Evolutionary conservation across 2,113 vertebrate genomes (phyloP).

Genomic region (Eira barbara): DNA sequence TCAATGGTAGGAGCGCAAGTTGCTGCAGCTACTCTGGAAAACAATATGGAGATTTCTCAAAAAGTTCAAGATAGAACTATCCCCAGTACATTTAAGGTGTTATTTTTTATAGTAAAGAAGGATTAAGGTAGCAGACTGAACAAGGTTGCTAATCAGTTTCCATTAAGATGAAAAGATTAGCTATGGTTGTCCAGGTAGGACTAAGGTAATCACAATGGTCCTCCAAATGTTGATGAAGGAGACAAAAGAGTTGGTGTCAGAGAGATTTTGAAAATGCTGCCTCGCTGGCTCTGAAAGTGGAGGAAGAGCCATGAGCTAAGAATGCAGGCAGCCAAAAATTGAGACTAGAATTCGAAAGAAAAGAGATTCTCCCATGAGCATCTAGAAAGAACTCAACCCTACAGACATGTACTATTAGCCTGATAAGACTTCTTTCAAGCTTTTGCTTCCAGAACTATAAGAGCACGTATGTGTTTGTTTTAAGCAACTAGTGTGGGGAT

Average conservation of each 20-base stretch:
- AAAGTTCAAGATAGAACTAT: too few species aligned
- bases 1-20: too few species aligned
- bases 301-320: background rate
- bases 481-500: background rate
- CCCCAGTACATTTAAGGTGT: background rate
- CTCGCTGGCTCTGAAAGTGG: background rate
- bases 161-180: background rate
- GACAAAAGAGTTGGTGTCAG: background rate
- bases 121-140: background rate
- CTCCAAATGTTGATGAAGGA: background rate
- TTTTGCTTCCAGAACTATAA: background rate
- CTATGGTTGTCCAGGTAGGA: background rate
- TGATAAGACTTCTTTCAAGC: background rate
- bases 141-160: background rate
- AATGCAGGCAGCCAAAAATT: background rate
- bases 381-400: background rate
- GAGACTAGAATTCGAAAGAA: background rate
- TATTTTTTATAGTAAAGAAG: background rate
- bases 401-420: background rate
- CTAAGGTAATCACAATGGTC: background rate
- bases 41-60: too few species aligned
- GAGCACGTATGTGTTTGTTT: background rate
- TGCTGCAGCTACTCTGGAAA: too few species aligned
- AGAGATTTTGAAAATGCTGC: background rate
- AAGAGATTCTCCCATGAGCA: background rate